A percentile compares a stretch with the other conserved stretches of the same genome.
Evolutionary conservation across 2,888 invertebrate species (phyloP).

Genomic region (Cremastinae sp.): DNA sequence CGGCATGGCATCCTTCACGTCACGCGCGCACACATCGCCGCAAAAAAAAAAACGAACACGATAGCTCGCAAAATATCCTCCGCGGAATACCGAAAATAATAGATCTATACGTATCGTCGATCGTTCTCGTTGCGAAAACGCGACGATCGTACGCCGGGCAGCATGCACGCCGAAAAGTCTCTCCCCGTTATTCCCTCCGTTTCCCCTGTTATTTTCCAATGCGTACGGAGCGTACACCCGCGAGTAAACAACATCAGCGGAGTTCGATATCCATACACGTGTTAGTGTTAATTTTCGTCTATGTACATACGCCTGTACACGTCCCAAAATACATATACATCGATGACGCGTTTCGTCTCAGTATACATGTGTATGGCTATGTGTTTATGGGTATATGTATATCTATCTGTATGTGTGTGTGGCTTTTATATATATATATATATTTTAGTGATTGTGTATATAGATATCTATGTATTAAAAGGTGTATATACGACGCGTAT

Average conservation of each 20-base stretch:
- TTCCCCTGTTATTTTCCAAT: not conserved
- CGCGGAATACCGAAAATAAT: too few species aligned
- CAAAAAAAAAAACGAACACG: too few species aligned
- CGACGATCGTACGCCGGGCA: too few species aligned
- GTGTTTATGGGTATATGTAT: slow-evolving; percentile 9
- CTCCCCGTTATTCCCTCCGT: too few species aligned
- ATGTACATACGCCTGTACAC: slow-evolving; percentile 48
- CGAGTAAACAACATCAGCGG: not conserved
- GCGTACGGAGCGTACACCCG: slow-evolving; percentile 16
- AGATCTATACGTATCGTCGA: too few species aligned
- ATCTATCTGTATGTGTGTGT: slow-evolving; percentile 33
- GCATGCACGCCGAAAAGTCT: too few species aligned
- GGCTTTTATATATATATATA: slow-evolving; percentile 55
- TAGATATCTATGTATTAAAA: slow-evolving; percentile 60
- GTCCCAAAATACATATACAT: slow-evolving; percentile 44
- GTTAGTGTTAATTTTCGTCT: slow-evolving; percentile 8
- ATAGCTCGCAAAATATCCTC: too few species aligned
- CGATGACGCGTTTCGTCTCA: slow-evolving; percentile 22
- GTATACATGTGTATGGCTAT: slow-evolving; percentile 12
- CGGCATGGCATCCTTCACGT: too few species aligned
- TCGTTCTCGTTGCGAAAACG: too few species aligned
- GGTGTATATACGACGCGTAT: slow-evolving; percentile 72
- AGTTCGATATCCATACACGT: not conserved
- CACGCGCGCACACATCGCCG: slow-evolving; percentile 2
- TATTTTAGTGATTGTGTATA: slow-evolving; percentile 55